Conservation (phyloP, 2,797 vertebrate genomes). For the Siniperca obscura region DNA sequence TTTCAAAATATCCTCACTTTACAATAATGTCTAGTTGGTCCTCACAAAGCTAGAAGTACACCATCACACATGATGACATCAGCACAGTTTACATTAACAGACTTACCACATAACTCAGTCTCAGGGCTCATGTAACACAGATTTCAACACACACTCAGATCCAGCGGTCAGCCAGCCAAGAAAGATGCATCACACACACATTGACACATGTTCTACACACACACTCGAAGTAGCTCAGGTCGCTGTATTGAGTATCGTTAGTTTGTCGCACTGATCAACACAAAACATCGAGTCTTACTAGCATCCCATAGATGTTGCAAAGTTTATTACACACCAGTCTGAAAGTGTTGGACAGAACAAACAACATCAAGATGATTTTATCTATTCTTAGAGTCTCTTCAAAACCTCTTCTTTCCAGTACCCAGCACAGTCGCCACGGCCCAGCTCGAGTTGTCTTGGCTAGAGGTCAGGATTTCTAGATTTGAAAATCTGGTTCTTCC, state of each 20-base stretch:
- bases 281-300: background rate
- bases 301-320: background rate
- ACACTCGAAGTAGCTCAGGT: background rate
- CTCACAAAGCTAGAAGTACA: background rate
- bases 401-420: background rate
- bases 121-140: background rate
- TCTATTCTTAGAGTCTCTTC: background rate
- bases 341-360: background rate
- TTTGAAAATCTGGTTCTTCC: too few relatives aligned
- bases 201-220: background rate
- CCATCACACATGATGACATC: conserved; percentile 1
- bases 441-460: background rate
- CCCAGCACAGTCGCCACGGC: too few relatives aligned
- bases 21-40: background rate
- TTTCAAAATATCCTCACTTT: background rate
- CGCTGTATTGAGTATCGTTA: background rate
- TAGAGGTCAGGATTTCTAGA: background rate
- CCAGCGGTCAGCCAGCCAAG: conserved; percentile 21
- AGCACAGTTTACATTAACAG: conserved; percentile 2
- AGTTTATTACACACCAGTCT: background rate
- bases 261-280: background rate
- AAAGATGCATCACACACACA: conserved; percentile 12
- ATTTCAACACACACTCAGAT: background rate
- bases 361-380: background rate
- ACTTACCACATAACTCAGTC: conserved; percentile 2